Evolutionary conservation across 2,888 invertebrate species (phyloP), one percentile per base, ranked within the genome.

Genomic region (Mesoligia furuncula): DNA sequence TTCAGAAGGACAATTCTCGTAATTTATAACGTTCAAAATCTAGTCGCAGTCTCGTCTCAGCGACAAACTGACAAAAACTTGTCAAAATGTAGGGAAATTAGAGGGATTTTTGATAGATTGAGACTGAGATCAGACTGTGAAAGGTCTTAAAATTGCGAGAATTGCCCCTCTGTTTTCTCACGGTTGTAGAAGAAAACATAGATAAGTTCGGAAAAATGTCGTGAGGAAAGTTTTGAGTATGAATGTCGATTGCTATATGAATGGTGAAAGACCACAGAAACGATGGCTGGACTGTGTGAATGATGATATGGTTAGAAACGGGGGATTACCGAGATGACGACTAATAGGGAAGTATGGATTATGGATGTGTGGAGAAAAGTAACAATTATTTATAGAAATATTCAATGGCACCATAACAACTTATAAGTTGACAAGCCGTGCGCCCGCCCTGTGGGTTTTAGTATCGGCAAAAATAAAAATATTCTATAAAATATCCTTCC

Each of bases 151-250:
- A 6, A 36, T 36, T 6, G 0, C 5, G 36, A 36, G 36, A 36
- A 36, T 36, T 36, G 36, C 6, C 36, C 6, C 36, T 36, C 59
- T 82, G 67, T 68, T 67, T 85, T 86, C 54, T 86, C 64, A 77
- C 61, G 61, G 42, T 81, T 81, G 54, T 31, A 1, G 2, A 54
- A 31, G 42, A 39, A 51, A 42, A 31, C n/a, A 27, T 13, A n/a
- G 20, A 80, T 27, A 20, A 27, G 31, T 17, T 36, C 61, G 7
- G 39, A n/a, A n/a, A 11, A 57, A 57, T 57, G 54, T n/a, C 11
- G n/a, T n/a, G n/a, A 57, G n/a, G 54, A 57, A n/a, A 57, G 11
- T 57, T 57, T 24, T 9, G 1, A 20, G 24, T 24, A 20, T 2
- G 24, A 24, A n/a, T 57, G n/a, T 57, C 11, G 54, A 57, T n/a